phyloP scores from a whole-genome alignment of 2,797 vertebrate genomes.

The Danio choprae region DNA sequence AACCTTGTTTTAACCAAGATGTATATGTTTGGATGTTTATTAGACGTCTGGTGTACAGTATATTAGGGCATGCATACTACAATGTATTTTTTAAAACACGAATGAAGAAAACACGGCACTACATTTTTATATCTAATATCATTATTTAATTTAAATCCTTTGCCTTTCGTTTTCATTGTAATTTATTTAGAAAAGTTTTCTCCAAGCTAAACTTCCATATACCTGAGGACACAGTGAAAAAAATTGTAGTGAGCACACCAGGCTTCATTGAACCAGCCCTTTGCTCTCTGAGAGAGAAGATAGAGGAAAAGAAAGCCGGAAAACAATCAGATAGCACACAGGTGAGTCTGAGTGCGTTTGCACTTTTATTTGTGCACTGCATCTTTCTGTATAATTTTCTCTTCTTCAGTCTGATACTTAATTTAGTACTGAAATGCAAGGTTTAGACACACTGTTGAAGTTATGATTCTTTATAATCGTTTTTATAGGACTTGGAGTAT shows the following conservation, averaged over 20 bases:
- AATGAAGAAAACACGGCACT: no score
- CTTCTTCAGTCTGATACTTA: not conserved
- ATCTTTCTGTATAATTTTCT: not conserved
- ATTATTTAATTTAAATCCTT: no score
- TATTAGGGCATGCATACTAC: no score
- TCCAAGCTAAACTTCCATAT: constrained; percentile 79
- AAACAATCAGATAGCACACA: constrained; percentile 45
- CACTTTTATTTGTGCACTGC: not conserved
- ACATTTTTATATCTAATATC: no score
- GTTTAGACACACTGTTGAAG: no score
- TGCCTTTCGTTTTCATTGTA: not conserved
- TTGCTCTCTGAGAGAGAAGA: constrained; percentile 73
- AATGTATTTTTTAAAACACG: no score
- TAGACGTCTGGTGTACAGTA: no score
- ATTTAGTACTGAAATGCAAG: not conserved
- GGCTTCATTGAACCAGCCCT: constrained; percentile 78
- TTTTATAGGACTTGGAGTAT: constrained; percentile 75
- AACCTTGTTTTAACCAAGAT: no score
- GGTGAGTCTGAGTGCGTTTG: constrained; percentile 47
- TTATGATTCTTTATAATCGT: not conserved
- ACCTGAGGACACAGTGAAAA: constrained; percentile 74
- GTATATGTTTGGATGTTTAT: no score
- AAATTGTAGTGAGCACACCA: constrained; percentile 70
- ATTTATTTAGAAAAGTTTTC: constrained; percentile 81
- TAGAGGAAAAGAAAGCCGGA: constrained; percentile 71